Percentiles rank a stretch among this genome's conserved stretches.
These are phyloP conservation scores for Petrocephalus sullivani DNA, from an alignment of 2,797 vertebrate species.

Conservation along the genomic window DNA sequence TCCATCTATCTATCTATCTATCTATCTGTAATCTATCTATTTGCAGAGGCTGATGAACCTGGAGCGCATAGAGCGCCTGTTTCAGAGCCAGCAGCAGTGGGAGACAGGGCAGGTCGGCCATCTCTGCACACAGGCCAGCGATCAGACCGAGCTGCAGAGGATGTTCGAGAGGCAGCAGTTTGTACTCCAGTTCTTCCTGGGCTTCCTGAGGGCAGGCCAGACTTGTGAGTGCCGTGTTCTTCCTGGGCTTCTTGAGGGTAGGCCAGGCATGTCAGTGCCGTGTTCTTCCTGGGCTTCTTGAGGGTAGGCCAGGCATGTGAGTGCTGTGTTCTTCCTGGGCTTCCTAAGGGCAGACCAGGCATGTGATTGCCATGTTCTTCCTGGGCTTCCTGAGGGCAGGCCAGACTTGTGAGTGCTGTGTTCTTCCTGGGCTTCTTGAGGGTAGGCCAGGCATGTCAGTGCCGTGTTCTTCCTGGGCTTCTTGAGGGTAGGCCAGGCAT, in stretches of 20 bases:
- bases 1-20: too few relatives aligned
- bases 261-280: too few relatives aligned
- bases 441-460: too few relatives aligned
- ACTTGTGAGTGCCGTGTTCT: background rate
- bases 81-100: conserved; percentile 62
- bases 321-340: background rate
- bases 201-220: conserved; percentile 50
- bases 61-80: conserved; percentile 63
- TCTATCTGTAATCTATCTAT: conserved; percentile 17
- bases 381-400: too few relatives aligned
- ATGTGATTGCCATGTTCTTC: background rate
- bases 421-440: too few relatives aligned
- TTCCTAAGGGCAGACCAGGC: background rate
- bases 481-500: too few relatives aligned
- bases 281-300: too few relatives aligned
- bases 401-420: too few relatives aligned
- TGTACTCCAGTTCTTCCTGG: conserved; percentile 64
- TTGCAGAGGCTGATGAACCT: conserved; percentile 60
- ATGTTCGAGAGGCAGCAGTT: conserved; percentile 60
- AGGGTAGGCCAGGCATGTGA: background rate
- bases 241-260: too few relatives aligned
- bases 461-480: too few relatives aligned
- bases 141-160: conserved; percentile 28
- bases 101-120: conserved; percentile 49
- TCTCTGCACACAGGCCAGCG: conserved; percentile 45